phyloP scores from a whole-genome alignment of 2,797 vertebrate species.

The Crenuchus spilurus region DNA sequence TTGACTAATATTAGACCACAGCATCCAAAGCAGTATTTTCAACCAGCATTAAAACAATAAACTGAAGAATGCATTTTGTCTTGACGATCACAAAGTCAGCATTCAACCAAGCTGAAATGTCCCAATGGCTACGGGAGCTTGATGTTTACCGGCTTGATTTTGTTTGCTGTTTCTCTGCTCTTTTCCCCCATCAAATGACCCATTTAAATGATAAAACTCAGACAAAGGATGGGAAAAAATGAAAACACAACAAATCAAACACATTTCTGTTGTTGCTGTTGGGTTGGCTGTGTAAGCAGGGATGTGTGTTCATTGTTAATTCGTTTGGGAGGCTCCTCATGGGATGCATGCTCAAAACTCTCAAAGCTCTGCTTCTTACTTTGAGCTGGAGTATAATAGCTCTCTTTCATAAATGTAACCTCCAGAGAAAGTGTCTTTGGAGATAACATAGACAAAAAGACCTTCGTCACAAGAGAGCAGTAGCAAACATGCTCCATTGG shows the following conservation, averaged over 20 bases:
- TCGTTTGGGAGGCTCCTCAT: background rate
- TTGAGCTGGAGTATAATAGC: conserved; percentile 13
- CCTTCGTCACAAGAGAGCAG: background rate
- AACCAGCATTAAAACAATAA: background rate
- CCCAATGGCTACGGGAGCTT: background rate
- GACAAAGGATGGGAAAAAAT: background rate
- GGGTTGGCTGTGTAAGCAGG: background rate
- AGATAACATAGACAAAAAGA: background rate
- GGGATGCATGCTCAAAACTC: background rate
- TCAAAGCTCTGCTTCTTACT: conserved; percentile 1
- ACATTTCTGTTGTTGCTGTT: conserved; percentile 1
- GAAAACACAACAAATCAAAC: background rate
- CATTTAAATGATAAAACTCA: conserved; percentile 12
- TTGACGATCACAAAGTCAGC: background rate
- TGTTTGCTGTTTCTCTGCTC: background rate
- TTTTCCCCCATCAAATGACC: conserved; percentile 3
- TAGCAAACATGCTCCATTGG: background rate
- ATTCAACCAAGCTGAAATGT: background rate
- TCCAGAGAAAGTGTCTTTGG: conserved; percentile 16
- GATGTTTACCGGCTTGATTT: background rate
- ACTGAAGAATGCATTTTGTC: background rate
- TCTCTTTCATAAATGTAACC: conserved; percentile 27
- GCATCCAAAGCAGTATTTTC: background rate
- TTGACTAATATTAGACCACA: background rate
- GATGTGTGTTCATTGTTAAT: background rate